Conservation (phyloP, 2,888 invertebrate genomes). For the Petrolisthes cinctipes region DNA sequence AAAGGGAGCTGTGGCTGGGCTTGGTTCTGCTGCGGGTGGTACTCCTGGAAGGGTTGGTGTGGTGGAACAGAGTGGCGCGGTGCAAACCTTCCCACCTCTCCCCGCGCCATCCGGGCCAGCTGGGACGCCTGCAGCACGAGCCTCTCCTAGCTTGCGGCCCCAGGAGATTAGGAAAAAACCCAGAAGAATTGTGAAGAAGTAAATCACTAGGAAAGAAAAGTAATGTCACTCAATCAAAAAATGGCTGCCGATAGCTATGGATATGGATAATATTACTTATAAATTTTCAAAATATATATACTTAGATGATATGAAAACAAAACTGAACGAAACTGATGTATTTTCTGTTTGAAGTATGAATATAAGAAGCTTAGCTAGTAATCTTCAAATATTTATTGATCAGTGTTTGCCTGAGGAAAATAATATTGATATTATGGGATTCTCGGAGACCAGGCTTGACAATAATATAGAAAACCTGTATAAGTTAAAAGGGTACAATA, state of each 20-base stretch:
- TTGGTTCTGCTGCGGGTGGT: background rate
- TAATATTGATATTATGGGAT: no score
- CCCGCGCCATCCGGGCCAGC: background rate
- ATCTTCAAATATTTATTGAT: no score
- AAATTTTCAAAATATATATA: constrained; percentile 7
- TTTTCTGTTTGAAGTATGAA: constrained; percentile 2
- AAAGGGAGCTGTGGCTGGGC: background rate
- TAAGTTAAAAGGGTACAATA: no score
- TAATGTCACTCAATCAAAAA: background rate
- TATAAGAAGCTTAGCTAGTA: no score
- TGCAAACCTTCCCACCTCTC: background rate
- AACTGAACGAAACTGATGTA: background rate
- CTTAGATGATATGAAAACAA: background rate
- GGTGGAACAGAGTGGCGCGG: background rate
- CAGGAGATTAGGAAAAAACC: background rate
- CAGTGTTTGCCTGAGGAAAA: no score
- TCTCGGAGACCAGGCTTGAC: no score
- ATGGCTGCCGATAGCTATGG: background rate
- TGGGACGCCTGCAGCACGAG: background rate
- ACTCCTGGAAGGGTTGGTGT: background rate
- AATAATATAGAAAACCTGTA: no score
- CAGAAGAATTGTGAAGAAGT: constrained; percentile 4
- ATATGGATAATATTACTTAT: background rate
- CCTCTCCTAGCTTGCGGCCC: background rate
- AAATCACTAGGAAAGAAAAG: background rate